Evolutionary conservation across 1,140 invertebrate species (phyloP).

Genomic region (Ips nitidus): DNA sequence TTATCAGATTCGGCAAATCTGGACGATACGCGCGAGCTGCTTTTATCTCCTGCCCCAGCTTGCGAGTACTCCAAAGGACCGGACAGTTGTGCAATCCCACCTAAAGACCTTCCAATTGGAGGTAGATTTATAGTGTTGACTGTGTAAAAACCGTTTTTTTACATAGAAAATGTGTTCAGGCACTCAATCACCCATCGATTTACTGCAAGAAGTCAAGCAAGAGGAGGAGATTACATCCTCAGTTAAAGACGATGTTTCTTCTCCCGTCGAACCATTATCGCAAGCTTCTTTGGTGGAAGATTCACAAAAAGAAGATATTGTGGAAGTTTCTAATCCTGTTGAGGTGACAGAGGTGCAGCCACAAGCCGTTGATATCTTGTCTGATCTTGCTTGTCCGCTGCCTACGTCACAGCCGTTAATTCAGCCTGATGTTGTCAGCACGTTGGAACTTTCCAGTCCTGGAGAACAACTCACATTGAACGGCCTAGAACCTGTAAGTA

Average conservation of each 20-base stretch:
- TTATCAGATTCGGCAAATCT: no score
- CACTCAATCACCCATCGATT: slow-evolving; percentile 12
- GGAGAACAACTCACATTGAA: background rate
- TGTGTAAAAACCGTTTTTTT: background rate
- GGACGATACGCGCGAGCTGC: no score
- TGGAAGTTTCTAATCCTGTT: background rate
- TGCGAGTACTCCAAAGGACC: slow-evolving; percentile 18
- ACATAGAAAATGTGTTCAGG: background rate
- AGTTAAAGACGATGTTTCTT: slow-evolving; percentile 42
- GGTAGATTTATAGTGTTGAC: background rate
- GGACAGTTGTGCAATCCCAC: background rate
- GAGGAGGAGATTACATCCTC: slow-evolving; percentile 45
- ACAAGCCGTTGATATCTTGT: no score
- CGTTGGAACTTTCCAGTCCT: background rate
- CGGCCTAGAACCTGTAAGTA: slow-evolving; percentile 21
- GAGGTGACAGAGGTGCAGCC: no score
- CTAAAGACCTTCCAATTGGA: background rate
- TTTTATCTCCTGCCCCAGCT: background rate
- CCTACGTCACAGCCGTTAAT: no score
- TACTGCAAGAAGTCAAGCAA: slow-evolving; percentile 19
- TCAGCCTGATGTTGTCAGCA: background rate
- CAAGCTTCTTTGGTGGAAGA: slow-evolving; percentile 12
- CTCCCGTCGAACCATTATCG: slow-evolving; percentile 26
- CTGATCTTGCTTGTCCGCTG: no score
- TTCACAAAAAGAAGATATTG: background rate